Evolutionary conservation across 2,113 vertebrate genomes (phyloP).

Genomic region (Xyrauchen texanus): DNA sequence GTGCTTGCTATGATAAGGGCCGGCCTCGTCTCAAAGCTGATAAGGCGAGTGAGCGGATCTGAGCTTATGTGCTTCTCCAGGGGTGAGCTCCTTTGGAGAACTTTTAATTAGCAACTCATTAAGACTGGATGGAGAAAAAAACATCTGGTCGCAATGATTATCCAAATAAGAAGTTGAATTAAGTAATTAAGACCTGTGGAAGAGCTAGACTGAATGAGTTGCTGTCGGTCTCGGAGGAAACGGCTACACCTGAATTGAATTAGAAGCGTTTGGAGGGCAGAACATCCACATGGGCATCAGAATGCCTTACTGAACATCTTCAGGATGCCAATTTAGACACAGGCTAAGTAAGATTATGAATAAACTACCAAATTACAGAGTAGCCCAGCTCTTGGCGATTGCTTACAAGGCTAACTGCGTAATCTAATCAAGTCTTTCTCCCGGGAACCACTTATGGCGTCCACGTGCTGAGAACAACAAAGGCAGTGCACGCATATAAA

Average conservation of each 20-base stretch:
- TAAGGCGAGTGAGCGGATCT: slow-evolving; percentile 50
- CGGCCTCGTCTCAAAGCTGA: slow-evolving; percentile 6
- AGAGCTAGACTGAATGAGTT: slow-evolving; percentile 15
- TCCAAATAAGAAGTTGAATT: slow-evolving; percentile 62
- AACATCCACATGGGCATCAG: not conserved
- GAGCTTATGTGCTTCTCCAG: slow-evolving; percentile 55
- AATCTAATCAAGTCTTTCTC: slow-evolving; percentile 62
- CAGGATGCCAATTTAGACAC: slow-evolving; percentile 62
- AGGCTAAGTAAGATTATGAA: slow-evolving; percentile 54
- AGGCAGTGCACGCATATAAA: slow-evolving; percentile 58
- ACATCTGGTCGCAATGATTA: slow-evolving; percentile 62
- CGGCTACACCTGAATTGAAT: slow-evolving; percentile 63
- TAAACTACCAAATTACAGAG: slow-evolving; percentile 56
- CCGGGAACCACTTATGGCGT: slow-evolving; percentile 51
- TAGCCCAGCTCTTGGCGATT: slow-evolving; percentile 42
- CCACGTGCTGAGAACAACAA: slow-evolving; percentile 50
- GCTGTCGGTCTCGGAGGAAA: slow-evolving; percentile 43
- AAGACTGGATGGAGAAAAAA: slow-evolving; percentile 51
- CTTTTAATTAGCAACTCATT: slow-evolving; percentile 72
- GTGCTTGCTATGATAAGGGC: not conserved
- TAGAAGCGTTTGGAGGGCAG: slow-evolving; percentile 8
- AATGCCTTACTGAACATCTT: slow-evolving; percentile 25
- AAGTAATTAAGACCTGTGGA: slow-evolving; percentile 62
- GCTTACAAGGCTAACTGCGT: slow-evolving; percentile 55
- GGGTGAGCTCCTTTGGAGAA: slow-evolving; percentile 59